A percentile compares a stretch with the other conserved stretches of the same genome.
Evolutionary conservation across 2,797 vertebrate genomes (phyloP).

Genomic region (Schizopygopsis pylzovi): DNA sequence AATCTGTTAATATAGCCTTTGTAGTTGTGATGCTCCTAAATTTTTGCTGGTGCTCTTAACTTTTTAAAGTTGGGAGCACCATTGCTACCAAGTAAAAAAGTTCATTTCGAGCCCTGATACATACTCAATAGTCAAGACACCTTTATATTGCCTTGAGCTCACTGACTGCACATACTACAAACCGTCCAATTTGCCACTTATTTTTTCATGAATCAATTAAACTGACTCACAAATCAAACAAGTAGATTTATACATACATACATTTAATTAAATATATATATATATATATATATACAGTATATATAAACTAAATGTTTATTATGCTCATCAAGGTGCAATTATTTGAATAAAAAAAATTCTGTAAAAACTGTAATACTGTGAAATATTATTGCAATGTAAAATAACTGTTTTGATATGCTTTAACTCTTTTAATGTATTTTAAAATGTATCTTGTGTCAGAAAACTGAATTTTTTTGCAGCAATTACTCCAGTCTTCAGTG

Average conservation of each 20-base stretch:
- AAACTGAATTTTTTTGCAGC: neutral
- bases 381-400: neutral
- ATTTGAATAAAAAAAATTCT: neutral
- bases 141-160: neutral
- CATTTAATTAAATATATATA: no score
- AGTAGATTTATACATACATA: no score
- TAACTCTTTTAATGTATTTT: neutral
- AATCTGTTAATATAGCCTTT: no score
- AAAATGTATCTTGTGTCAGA: neutral
- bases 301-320: no score
- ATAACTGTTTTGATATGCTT: neutral
- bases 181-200: neutral
- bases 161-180: neutral
- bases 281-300: no score
- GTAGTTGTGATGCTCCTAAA: no score
- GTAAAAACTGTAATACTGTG: neutral
- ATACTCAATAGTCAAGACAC: no score
- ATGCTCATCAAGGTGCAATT: neutral
- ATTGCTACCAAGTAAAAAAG: no score
- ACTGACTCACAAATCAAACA: slow-evolving; percentile 4
- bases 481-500: neutral
- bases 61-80: no score
- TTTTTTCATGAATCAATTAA: slow-evolving; percentile 19
- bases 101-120: no score
- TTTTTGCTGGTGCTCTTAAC: no score